phyloP scores from a whole-genome alignment of 92 coral and sea anemone species.

The Bergia sp. region DNA sequence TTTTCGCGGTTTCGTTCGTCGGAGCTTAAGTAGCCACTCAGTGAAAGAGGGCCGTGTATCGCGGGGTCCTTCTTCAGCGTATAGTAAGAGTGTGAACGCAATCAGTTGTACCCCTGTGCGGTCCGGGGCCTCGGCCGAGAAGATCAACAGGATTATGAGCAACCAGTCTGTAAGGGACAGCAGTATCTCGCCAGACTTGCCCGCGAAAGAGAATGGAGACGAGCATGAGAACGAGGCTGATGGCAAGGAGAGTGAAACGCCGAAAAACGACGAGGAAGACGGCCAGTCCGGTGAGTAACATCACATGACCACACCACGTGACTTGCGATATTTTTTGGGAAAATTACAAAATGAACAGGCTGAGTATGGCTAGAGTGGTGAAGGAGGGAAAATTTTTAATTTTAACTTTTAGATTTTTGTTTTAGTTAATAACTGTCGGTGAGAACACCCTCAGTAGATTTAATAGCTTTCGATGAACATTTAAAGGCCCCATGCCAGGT shows the following conservation, averaged over 20 bases:
- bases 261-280: slow-evolving; percentile 5
- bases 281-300: slow-evolving; percentile 24
- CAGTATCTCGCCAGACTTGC: slow-evolving; percentile 39
- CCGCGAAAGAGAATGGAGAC: slow-evolving; percentile 1
- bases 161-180: slow-evolving; percentile 64
- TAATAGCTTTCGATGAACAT: no score
- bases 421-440: no score
- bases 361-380: no score
- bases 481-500: no score
- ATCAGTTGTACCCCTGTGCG: slow-evolving; percentile 44
- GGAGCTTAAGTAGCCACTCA: slow-evolving; percentile 85
- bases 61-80: slow-evolving; percentile 62
- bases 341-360: not conserved
- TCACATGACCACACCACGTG: not conserved
- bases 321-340: not conserved
- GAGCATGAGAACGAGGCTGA: slow-evolving; percentile 22
- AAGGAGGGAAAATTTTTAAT: no score
- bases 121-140: slow-evolving; percentile 28
- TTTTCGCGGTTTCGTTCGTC: slow-evolving; percentile 74
- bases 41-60: slow-evolving; percentile 80
- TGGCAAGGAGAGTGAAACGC: slow-evolving; percentile 1
- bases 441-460: no score
- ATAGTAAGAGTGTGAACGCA: slow-evolving; percentile 62
- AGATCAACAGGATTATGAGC: slow-evolving; percentile 49
- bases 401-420: no score